Conservation (phyloP, 2,888 invertebrate species). For the Cabera pusaria region DNA sequence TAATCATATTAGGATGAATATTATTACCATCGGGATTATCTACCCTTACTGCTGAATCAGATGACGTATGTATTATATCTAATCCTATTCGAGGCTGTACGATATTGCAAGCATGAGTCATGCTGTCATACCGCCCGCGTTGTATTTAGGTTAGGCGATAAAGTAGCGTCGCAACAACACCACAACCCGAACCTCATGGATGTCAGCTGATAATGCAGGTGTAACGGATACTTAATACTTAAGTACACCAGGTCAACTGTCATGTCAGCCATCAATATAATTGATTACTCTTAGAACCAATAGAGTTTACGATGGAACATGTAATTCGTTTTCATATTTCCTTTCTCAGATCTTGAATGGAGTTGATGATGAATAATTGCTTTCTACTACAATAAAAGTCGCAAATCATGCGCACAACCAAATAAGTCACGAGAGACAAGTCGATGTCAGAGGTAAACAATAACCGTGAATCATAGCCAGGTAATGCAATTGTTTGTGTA, state of each 20-base stretch:
- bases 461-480: slow-evolving; percentile 56
- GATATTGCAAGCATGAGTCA: slow-evolving; percentile 41
- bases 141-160: slow-evolving; percentile 56
- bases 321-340: slow-evolving; percentile 16
- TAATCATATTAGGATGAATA: too few species aligned
- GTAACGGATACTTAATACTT: slow-evolving; percentile 44
- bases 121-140: slow-evolving; percentile 49
- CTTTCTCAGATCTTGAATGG: slow-evolving; percentile 6
- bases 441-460: slow-evolving; percentile 51
- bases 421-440: slow-evolving; percentile 52
- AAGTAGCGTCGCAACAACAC: slow-evolving; percentile 51
- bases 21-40: slow-evolving; percentile 10
- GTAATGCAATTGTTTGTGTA: slow-evolving; percentile 56
- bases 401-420: slow-evolving; percentile 43
- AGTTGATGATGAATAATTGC: slow-evolving; percentile 34
- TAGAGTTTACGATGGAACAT: too few species aligned
- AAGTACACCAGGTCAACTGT: slow-evolving; percentile 42
- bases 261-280: slow-evolving; percentile 38
- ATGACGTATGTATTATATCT: slow-evolving; percentile 20
- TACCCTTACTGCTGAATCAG: slow-evolving; percentile 15
- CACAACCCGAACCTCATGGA: slow-evolving; percentile 49
- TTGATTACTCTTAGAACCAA: too few species aligned
- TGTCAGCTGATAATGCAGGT: slow-evolving; percentile 61
- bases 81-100: slow-evolving; percentile 10
- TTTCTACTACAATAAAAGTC: slow-evolving; percentile 39